Evolutionary conservation across 2,113 vertebrate species (phyloP).

Genomic region (Dissostichus mawsoni): DNA sequence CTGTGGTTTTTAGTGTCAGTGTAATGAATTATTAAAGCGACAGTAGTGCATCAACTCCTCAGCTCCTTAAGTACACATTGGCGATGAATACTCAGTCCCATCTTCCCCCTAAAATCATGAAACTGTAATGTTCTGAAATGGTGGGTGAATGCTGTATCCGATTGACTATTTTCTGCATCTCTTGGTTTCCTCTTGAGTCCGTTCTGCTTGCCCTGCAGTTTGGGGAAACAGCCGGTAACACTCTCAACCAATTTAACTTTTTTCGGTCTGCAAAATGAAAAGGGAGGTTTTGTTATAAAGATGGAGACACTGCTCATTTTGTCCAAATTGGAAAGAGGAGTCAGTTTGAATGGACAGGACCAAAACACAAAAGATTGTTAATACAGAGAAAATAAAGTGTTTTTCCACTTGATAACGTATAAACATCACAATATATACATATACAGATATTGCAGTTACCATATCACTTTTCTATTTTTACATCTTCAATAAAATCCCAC

Average conservation of each 20-base stretch:
- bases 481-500: not conserved
- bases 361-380: not conserved
- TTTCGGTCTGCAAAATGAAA: constrained; percentile 16
- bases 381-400: not conserved
- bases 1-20: constrained; percentile 29
- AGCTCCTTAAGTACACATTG: not conserved
- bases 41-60: constrained; percentile 14
- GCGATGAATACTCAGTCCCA: not conserved
- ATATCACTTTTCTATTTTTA: constrained; percentile 4
- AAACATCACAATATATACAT: not conserved
- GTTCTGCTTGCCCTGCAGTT: constrained; percentile 5
- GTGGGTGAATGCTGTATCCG: not conserved
- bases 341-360: constrained; percentile 26
- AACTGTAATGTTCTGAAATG: not conserved
- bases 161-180: not conserved
- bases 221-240: constrained; percentile 11
- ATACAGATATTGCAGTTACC: constrained; percentile 3
- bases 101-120: not conserved
- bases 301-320: not conserved
- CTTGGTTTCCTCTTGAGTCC: not conserved
- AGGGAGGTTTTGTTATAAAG: constrained; percentile 1
- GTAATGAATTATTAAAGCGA: constrained; percentile 46
- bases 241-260: constrained; percentile 6
- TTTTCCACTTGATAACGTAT: not conserved
- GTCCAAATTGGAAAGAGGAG: constrained; percentile 14